Base-by-base conservation (phyloP, 2,113 vertebrate genomes). In the Oncorhynchus tshawytscha region DNA sequence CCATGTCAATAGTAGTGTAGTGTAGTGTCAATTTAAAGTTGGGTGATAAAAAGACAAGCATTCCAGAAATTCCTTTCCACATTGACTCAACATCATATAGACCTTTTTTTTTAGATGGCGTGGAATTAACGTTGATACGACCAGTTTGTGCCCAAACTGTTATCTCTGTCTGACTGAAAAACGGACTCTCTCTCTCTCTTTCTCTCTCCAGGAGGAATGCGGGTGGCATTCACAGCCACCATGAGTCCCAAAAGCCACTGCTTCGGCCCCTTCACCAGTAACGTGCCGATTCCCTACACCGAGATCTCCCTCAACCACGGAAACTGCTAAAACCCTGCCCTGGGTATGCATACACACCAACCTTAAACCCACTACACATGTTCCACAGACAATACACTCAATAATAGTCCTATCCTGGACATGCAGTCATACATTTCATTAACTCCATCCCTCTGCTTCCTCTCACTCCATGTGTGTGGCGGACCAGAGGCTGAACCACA, bases 231-330 rank as follows among this genome's bases (percentile, higher is more conserved):
- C 74, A 84, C 84, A 3, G 81, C 84, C 48, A 72, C 70, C 20
- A 18, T 86, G 66, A 75, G 74, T 6, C 70, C 25, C 62, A 78
- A 24, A 45, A 59, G 18, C 18, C 68, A 72, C 13, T 90, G 90
- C 25, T 75, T 86, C 16, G 87, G 90, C n/a, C 87, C 88, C 5
- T 81, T 87, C 74, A 88, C 67, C 74, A 78, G 34, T 24, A 81
- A 77, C 22, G 69, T 67, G 1, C 59, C 83, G 3, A 79, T 91
- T 54, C 79, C 81, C 39, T 90, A 90, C 51, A 78, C 78, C 20
- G 72, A 51, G 12, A 67, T 90, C 79, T 71, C 67, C 49, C 84
- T 91, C 54, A 88, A 88, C 79, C 78, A 83, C 1, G 89, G 85
- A 64, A 57, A 70, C 15, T 86, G 82, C 25, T 91, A 87, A 69